Evolutionary conservation across 2,888 invertebrate species (phyloP).

Genomic region (Microchrysa polita): DNA sequence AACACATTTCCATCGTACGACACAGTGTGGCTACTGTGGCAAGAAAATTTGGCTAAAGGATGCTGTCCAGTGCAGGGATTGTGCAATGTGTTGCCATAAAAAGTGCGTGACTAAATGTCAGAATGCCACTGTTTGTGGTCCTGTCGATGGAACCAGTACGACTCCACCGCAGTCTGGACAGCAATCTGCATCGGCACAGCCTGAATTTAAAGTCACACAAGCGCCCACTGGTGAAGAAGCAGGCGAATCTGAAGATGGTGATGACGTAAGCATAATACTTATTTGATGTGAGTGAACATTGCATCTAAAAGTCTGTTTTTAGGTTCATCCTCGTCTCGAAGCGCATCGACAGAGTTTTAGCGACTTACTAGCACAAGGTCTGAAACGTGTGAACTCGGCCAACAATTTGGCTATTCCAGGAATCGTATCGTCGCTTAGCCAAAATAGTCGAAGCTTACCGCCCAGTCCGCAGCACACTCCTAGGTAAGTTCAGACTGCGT

Average conservation of each 20-base stretch:
- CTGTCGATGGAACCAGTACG: slow-evolving; percentile 58
- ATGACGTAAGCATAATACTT: slow-evolving; percentile 26
- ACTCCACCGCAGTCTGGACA: neutral
- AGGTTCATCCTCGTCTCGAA: slow-evolving; percentile 47
- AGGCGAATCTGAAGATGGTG: slow-evolving; percentile 52
- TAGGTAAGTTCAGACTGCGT: slow-evolving; percentile 57
- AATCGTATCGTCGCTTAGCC: slow-evolving; percentile 65
- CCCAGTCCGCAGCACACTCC: slow-evolving; percentile 82
- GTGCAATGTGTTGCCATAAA: slow-evolving; percentile 93
- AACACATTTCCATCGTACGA: slow-evolving; percentile 88
- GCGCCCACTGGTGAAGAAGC: slow-evolving; percentile 55
- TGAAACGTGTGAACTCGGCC: slow-evolving; percentile 77
- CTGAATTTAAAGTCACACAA: slow-evolving; percentile 67
- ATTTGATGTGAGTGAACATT: neutral
- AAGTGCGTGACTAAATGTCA: slow-evolving; percentile 93
- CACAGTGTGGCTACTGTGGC: slow-evolving; percentile 92
- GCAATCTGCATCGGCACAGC: slow-evolving; percentile 53
- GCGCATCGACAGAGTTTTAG: slow-evolving; percentile 62
- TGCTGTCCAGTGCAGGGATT: slow-evolving; percentile 90
- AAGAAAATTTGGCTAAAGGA: slow-evolving; percentile 98
- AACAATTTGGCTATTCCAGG: slow-evolving; percentile 73
- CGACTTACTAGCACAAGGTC: slow-evolving; percentile 66
- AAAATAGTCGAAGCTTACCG: slow-evolving; percentile 73
- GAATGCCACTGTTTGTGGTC: slow-evolving; percentile 72
- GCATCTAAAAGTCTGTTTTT: neutral